A percentile compares a stretch with the other conserved stretches of the same genome.
Evolutionary conservation across 2,888 invertebrate genomes (phyloP).

Genomic region (Dioctria linearis): DNA sequence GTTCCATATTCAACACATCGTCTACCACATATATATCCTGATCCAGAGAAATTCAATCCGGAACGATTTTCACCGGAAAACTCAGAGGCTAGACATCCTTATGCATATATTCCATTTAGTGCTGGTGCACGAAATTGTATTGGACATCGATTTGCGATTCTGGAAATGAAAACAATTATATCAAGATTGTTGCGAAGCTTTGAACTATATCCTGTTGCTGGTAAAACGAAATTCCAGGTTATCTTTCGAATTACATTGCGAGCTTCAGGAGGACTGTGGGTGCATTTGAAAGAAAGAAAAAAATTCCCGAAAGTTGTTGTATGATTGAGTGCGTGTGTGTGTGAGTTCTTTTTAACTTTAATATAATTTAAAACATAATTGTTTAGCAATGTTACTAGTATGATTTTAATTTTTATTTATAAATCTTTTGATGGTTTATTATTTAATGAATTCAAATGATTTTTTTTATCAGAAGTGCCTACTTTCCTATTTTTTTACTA

Average conservation of each 20-base stretch:
- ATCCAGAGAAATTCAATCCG: constrained; percentile 75
- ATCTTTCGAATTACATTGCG: constrained; percentile 74
- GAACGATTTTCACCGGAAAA: constrained; percentile 74
- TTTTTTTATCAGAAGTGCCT: no score
- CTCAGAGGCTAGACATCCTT: constrained; percentile 73
- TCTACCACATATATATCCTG: constrained; percentile 73
- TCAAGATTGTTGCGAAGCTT: constrained; percentile 73
- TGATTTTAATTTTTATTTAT: no score
- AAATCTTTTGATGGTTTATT: no score
- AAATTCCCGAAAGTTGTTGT: constrained; percentile 10
- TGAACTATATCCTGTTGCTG: constrained; percentile 71
- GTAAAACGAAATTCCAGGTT: constrained; percentile 72
- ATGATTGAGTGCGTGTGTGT: no score
- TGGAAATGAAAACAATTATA: constrained; percentile 76
- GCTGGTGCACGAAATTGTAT: constrained; percentile 74
- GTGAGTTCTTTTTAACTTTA: no score
- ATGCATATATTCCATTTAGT: constrained; percentile 75
- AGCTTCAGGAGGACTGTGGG: constrained; percentile 75
- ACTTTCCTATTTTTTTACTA: no score
- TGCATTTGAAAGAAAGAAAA: constrained; percentile 71
- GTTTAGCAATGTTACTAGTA: no score
- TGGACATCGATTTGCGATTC: constrained; percentile 75
- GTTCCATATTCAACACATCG: constrained; percentile 75
- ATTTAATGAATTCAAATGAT: no score
- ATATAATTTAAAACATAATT: no score